Conservation (phyloP, 1,140 invertebrate species). For the Orius insidiosus region DNA sequence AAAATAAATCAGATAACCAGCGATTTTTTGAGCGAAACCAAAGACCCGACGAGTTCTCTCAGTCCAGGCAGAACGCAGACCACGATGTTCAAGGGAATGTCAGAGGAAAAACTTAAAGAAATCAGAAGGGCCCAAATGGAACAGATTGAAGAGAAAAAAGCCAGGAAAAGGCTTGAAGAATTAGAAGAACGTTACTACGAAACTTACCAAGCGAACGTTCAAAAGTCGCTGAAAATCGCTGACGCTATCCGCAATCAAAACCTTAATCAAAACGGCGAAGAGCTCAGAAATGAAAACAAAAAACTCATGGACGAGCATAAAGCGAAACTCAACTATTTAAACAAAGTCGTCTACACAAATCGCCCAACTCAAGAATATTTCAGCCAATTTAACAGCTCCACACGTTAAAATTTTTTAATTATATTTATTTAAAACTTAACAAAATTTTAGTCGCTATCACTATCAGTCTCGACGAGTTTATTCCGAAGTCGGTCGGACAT, state of each 20-base stretch:
- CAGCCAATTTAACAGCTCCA: constrained; percentile 5
- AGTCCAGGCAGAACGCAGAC: not conserved
- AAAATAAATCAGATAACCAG: constrained; percentile 3
- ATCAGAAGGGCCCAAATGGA: constrained; percentile 7
- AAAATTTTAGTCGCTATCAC: too few relatives aligned
- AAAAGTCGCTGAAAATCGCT: not conserved
- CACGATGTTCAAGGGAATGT: constrained; percentile 2
- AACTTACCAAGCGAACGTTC: constrained; percentile 2
- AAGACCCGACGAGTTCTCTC: not conserved
- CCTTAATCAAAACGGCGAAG: not conserved
- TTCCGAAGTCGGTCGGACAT: too few relatives aligned
- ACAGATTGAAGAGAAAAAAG: constrained; percentile 6
- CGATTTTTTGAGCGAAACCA: not conserved
- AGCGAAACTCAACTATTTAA: constrained; percentile 1
- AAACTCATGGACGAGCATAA: constrained; percentile 7
- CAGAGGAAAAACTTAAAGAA: constrained; percentile 1
- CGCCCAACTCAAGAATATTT: constrained; percentile 2
- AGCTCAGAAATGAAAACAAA: not conserved
- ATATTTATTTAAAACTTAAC: too few relatives aligned
- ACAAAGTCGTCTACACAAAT: constrained; percentile 7
- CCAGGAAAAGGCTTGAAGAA: not conserved
- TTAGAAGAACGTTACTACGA: not conserved
- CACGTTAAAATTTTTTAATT: constrained; percentile 1
- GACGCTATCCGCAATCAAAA: too few relatives aligned
- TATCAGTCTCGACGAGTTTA: too few relatives aligned